These are phyloP conservation scores for Rosalia funebris DNA, from an alignment of 2,888 invertebrate species.

Conservation along the genomic window DNA sequence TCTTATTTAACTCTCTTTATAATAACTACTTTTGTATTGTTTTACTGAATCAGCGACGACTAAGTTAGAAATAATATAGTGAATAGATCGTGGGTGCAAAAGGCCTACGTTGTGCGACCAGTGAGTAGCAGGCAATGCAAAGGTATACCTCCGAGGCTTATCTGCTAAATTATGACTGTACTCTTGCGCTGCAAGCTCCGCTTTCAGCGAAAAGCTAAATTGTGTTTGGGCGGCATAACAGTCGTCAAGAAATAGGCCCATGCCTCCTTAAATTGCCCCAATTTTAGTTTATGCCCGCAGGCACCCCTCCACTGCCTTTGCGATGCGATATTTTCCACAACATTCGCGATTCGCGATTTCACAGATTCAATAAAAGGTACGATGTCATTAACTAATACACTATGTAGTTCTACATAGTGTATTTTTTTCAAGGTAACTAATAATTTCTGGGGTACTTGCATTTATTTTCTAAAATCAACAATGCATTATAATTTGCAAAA, in stretches of 20 bases:
- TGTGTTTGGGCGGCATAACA: conserved; percentile 42
- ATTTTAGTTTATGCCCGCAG: conserved; percentile 34
- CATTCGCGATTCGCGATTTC: no score
- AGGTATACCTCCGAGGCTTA: conserved; percentile 47
- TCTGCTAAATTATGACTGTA: conserved; percentile 45
- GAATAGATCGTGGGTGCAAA: conserved; percentile 27
- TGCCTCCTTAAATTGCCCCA: conserved; percentile 38
- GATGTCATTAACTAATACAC: no score
- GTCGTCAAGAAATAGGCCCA: conserved; percentile 30
- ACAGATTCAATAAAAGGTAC: no score
- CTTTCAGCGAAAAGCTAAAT: conserved; percentile 40
- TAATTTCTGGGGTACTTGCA: no score
- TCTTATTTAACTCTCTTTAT: no score
- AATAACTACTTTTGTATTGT: no score
- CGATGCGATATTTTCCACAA: conserved; percentile 25
- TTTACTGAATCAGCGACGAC: no score
- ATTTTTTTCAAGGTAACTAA: no score
- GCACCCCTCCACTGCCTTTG: conserved; percentile 4
- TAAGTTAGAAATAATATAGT: no score
- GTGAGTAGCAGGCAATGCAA: conserved; percentile 33
- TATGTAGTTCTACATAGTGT: no score
- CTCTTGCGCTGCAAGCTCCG: conserved; percentile 17
- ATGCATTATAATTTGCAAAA: no score
- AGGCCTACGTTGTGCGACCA: not conserved
- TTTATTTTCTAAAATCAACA: no score